Evolutionary conservation across 2,113 vertebrate genomes (phyloP).

Genomic region (Semicossyphus pulcher): DNA sequence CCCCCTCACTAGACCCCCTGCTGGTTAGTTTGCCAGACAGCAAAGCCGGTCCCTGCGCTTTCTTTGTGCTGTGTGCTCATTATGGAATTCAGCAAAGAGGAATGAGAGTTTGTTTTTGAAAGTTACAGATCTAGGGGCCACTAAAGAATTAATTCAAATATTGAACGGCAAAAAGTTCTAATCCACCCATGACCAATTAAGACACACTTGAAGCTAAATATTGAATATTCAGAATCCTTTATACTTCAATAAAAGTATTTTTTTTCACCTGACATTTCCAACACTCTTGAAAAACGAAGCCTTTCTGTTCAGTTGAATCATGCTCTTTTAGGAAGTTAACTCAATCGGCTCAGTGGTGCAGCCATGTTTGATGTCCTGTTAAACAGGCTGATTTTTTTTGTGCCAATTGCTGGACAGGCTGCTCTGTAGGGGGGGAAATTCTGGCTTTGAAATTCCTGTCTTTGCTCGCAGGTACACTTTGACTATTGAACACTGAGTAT

Average conservation of each 20-base stretch:
- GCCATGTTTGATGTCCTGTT: slow-evolving; percentile 20
- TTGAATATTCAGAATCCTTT: neutral
- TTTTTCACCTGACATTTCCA: neutral
- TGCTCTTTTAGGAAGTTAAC: slow-evolving; percentile 7
- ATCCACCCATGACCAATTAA: neutral
- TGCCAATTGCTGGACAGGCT: neutral
- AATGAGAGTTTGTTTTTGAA: slow-evolving; percentile 27
- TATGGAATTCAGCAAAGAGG: slow-evolving; percentile 32
- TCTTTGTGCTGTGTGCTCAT: no score
- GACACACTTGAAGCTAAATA: neutral
- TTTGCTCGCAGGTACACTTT: neutral
- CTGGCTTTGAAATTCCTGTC: slow-evolving; percentile 10
- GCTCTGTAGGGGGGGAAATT: neutral
- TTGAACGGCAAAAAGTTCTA: no score
- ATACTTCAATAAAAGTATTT: neutral
- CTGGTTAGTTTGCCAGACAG: no score
- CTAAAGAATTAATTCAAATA: no score
- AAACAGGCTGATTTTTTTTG: neutral
- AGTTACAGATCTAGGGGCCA: neutral
- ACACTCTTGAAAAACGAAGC: neutral
- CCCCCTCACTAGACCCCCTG: no score
- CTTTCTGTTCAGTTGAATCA: slow-evolving; percentile 13
- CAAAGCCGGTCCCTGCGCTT: no score
- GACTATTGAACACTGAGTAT: slow-evolving; percentile 11
- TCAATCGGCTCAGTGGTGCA: slow-evolving; percentile 14